phyloP scores from a whole-genome alignment of 1,140 invertebrate species.

The Neodiprion pinetum region DNA sequence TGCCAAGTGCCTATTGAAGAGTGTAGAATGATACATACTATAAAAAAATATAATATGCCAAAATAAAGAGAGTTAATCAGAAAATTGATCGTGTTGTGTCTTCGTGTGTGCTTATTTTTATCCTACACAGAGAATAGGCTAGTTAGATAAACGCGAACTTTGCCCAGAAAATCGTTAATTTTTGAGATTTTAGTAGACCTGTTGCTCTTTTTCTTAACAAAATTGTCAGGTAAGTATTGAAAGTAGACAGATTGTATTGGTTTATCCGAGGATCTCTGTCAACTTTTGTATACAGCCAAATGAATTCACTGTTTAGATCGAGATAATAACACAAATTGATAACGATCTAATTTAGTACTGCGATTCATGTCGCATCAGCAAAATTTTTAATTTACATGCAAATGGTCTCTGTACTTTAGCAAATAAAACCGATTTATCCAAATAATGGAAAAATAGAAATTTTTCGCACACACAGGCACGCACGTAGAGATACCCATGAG shows the following conservation, averaged over 20 bases:
- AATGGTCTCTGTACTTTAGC: too few relatives aligned
- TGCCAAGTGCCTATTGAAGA: constrained; percentile 5
- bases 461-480: neutral
- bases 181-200: neutral
- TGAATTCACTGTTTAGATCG: neutral
- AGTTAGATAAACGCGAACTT: constrained; percentile 8
- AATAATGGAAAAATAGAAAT: constrained; percentile 6
- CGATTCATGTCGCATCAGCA: too few relatives aligned
- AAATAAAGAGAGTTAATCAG: constrained; percentile 44
- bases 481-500: neutral
- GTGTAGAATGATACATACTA: constrained; percentile 10
- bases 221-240: neutral
- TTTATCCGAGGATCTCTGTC: neutral
- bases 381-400: too few relatives aligned
- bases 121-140: constrained; percentile 12
- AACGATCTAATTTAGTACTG: too few relatives aligned
- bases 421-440: neutral
- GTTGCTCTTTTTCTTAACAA: neutral
- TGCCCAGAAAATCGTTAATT: constrained; percentile 9
- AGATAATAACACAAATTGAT: too few relatives aligned
- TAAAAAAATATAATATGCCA: constrained; percentile 34
- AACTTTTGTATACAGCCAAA: constrained; percentile 3
- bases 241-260: neutral
- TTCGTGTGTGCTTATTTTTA: constrained; percentile 12
- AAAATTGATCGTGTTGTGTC: constrained; percentile 36